Evolutionary conservation across 2,888 invertebrate species (phyloP).

Genomic region (Macrophya annulata): DNA sequence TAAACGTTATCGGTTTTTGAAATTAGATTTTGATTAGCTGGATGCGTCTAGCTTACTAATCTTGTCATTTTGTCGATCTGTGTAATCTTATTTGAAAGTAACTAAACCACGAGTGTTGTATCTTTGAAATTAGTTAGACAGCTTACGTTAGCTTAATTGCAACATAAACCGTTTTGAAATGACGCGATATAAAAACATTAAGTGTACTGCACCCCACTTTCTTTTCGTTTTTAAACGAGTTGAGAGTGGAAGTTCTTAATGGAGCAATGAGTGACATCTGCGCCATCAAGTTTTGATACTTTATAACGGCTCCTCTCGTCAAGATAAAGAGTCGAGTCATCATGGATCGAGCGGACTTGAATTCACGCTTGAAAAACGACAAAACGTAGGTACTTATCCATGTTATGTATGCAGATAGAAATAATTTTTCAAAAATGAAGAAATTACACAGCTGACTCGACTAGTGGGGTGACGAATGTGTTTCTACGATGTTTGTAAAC

Average conservation of each 20-base stretch:
- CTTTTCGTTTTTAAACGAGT: slow-evolving; percentile 51
- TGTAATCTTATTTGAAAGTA: neutral
- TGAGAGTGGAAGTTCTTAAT: slow-evolving; percentile 56
- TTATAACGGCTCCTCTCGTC: slow-evolving; percentile 44
- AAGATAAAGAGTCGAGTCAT: slow-evolving; percentile 45
- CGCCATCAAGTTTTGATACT: slow-evolving; percentile 36
- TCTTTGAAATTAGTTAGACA: slow-evolving; percentile 28
- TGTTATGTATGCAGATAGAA: neutral
- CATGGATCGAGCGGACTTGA: slow-evolving; percentile 2
- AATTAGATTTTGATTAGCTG: neutral
- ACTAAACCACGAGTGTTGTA: neutral
- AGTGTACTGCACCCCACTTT: slow-evolving; percentile 41
- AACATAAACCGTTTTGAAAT: slow-evolving; percentile 51
- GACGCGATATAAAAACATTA: slow-evolving; percentile 41
- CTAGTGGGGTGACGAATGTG: neutral
- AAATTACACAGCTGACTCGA: slow-evolving; percentile 2
- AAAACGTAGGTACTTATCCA: neutral
- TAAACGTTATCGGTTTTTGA: neutral
- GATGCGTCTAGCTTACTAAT: neutral
- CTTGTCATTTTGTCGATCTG: neutral
- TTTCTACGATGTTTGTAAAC: slow-evolving; percentile 30
- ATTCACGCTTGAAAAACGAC: neutral
- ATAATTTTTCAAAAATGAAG: neutral
- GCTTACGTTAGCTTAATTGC: slow-evolving; percentile 37
- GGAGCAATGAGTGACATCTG: slow-evolving; percentile 55